phyloP scores from a whole-genome alignment of 2,113 vertebrate species.

The Prinia subflava region DNA sequence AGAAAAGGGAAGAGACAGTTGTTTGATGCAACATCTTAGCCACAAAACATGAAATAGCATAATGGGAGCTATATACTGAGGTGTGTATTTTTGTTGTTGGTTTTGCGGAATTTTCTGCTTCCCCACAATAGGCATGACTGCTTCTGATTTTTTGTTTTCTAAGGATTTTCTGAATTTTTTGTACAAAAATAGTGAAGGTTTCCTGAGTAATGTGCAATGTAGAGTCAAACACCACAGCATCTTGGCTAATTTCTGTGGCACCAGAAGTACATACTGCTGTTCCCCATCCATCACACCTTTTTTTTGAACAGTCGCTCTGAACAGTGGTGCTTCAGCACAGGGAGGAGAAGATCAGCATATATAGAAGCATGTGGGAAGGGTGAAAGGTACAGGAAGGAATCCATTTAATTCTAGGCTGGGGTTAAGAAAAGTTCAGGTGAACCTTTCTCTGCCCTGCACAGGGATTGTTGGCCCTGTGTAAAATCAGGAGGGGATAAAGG shows the following conservation, averaged over 20 bases:
- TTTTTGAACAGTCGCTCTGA: neutral
- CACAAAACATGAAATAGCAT: neutral
- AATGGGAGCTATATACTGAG: neutral
- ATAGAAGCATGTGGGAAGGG: neutral
- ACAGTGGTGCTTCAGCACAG: neutral
- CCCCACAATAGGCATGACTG: neutral
- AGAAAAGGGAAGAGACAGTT: neutral
- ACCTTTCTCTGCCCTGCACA: neutral
- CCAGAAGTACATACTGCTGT: neutral
- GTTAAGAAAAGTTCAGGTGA: neutral
- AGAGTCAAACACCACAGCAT: neutral
- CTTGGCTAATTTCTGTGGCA: neutral
- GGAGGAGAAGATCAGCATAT: neutral
- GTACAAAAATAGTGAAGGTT: neutral
- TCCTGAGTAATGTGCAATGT: neutral
- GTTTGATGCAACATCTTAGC: neutral
- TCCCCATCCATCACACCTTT: neutral
- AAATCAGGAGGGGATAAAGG: neutral
- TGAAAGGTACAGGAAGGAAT: neutral
- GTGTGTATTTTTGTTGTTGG: neutral
- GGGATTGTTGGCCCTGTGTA: neutral
- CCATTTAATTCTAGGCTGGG: neutral
- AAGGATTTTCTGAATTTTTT: neutral
- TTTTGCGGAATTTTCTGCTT: neutral
- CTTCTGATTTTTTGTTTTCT: neutral